phyloP scores from a whole-genome alignment of 1,140 invertebrate species.

The Hylaeus volcanicus region DNA sequence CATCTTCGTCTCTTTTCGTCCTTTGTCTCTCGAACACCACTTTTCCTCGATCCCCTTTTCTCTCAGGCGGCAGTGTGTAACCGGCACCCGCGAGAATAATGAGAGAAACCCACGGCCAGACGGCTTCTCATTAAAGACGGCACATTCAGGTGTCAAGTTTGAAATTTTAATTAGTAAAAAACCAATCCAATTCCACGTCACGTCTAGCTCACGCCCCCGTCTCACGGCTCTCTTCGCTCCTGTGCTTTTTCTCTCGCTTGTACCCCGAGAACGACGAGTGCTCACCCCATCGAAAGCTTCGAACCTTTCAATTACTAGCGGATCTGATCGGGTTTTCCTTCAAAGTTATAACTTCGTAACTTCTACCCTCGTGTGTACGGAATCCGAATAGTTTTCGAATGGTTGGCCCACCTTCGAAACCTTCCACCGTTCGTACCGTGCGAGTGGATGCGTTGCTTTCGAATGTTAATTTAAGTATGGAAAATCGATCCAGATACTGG shows the following conservation, averaged over 20 bases:
- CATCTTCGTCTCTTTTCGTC: slow-evolving; percentile 17
- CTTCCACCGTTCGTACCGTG: background rate
- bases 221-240: slow-evolving; percentile 3
- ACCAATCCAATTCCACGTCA: slow-evolving; percentile 58
- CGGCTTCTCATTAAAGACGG: slow-evolving; percentile 64
- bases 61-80: slow-evolving; percentile 40
- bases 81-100: slow-evolving; percentile 54
- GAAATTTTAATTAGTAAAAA: slow-evolving; percentile 69
- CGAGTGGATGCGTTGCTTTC: background rate
- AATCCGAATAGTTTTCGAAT: background rate
- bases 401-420: background rate
- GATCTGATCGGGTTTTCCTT: slow-evolving; percentile 42
- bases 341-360: slow-evolving; percentile 7
- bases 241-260: slow-evolving; percentile 32
- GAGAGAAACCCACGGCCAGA: slow-evolving; percentile 56
- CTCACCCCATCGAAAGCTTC: slow-evolving; percentile 38
- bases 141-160: slow-evolving; percentile 67
- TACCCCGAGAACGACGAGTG: slow-evolving; percentile 30
- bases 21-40: slow-evolving; percentile 23
- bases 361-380: background rate
- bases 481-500: background rate
- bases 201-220: slow-evolving; percentile 29
- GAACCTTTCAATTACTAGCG: slow-evolving; percentile 57
- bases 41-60: slow-evolving; percentile 2
- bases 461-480: background rate